A percentile compares a stretch with the other conserved stretches of the same genome.
These are phyloP conservation scores for Toxotes jaculatrix DNA, from an alignment of 2,113 vertebrate genomes.

Conservation along the genomic window DNA sequence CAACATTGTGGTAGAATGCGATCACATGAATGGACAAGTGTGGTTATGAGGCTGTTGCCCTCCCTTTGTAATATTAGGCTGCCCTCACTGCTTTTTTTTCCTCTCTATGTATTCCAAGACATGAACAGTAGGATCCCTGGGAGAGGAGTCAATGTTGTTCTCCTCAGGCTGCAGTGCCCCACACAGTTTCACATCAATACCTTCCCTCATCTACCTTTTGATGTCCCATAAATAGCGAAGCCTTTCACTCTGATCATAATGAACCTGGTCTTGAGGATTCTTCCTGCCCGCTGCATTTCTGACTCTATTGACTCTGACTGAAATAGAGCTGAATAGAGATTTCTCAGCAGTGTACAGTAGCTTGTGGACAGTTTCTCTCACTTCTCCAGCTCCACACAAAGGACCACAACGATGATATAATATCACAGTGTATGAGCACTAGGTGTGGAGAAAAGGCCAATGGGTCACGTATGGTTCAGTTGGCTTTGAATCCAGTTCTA, in stretches of 20 bases:
- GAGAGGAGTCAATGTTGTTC: slow-evolving; percentile 47
- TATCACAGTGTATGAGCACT: slow-evolving; percentile 25
- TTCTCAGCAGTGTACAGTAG: slow-evolving; percentile 10
- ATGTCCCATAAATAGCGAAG: slow-evolving; percentile 67
- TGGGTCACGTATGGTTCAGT: slow-evolving; percentile 33
- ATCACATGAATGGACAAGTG: background rate
- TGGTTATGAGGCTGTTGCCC: no score
- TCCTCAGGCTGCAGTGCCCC: slow-evolving; percentile 44
- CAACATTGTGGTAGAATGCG: background rate
- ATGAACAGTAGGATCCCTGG: slow-evolving; percentile 36
- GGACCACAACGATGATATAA: slow-evolving; percentile 12
- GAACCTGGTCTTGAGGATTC: slow-evolving; percentile 37
- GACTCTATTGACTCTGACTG: slow-evolving; percentile 27
- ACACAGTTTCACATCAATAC: slow-evolving; percentile 56
- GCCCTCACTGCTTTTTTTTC: background rate
- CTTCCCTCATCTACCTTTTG: slow-evolving; percentile 55
- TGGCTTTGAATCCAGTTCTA: slow-evolving; percentile 37
- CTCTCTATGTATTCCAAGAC: slow-evolving; percentile 19
- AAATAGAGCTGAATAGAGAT: slow-evolving; percentile 19
- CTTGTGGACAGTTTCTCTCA: slow-evolving; percentile 1
- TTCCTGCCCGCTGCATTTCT: slow-evolving; percentile 40
- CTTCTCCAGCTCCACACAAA: slow-evolving; percentile 10
- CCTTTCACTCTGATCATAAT: slow-evolving; percentile 53
- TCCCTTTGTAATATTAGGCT: background rate
- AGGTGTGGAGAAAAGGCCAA: slow-evolving; percentile 22